Evolutionary conservation across 1,140 invertebrate genomes (phyloP).

Genomic region (Spodoptera litura): DNA sequence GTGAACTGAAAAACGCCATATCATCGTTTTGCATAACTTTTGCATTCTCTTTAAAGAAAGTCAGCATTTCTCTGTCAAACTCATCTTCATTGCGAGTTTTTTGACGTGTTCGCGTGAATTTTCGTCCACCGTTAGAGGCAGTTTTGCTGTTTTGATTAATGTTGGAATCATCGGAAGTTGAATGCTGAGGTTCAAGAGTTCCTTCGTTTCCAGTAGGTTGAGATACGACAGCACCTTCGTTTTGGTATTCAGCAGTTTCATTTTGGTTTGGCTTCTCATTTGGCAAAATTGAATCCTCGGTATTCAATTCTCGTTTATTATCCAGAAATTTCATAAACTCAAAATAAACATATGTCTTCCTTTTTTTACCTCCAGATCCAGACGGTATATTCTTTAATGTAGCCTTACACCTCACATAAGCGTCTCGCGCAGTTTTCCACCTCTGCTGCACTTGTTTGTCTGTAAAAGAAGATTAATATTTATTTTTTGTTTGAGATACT

Average conservation of each 20-base stretch:
- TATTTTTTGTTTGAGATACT: constrained; percentile 24
- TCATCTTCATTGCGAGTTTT: too few species aligned
- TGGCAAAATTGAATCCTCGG: neutral
- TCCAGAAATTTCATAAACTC: constrained; percentile 1
- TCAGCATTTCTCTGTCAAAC: too few species aligned
- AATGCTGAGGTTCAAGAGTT: too few species aligned
- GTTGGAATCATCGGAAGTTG: too few species aligned
- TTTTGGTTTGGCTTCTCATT: neutral
- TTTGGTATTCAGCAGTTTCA: neutral
- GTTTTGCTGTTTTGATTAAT: too few species aligned
- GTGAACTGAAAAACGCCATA: too few species aligned
- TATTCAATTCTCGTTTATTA: neutral
- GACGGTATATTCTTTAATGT: neutral
- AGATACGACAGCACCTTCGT: neutral
- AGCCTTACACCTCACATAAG: neutral
- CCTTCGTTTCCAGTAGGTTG: neutral
- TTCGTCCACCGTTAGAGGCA: too few species aligned
- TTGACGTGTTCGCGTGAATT: too few species aligned
- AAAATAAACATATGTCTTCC: neutral
- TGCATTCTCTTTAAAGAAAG: too few species aligned
- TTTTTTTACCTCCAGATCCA: neutral
- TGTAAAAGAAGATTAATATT: constrained; percentile 14
- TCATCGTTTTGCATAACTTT: too few species aligned
- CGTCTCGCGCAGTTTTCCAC: constrained; percentile 2
- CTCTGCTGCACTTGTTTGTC: constrained; percentile 7